Evolutionary conservation across 1,140 invertebrate species (phyloP), one percentile per base, ranked within the genome.

Genomic region (Hestina assimilis): DNA sequence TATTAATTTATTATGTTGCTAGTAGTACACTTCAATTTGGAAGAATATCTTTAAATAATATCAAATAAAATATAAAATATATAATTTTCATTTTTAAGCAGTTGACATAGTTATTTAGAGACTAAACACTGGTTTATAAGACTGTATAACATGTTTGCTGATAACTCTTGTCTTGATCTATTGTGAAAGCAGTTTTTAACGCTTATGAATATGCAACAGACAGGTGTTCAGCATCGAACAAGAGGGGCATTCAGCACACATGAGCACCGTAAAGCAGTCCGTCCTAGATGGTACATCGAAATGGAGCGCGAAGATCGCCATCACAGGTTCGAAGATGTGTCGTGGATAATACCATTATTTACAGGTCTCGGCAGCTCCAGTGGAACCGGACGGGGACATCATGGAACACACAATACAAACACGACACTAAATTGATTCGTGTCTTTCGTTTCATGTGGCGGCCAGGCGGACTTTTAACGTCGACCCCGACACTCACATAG

Each of bases 281-380:
- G 98, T 99, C 71, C 92, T 99, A 87, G 99, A 99, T 90, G 99
- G 99, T 74, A 99, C 98, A 47, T 99, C 98, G 83, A 99, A 99
- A 92, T 99, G 99, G 99, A 99, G 98, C 77, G 98, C 98, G 72
- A 99, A 99, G 93, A 99, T 99, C 90, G 97, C 97, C 78, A 97
- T 99, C 87, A 98, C 97, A 96, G 96, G 97, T 98, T 96, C 94
- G 95, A 93, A 75, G 81, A 70, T 70, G 75, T 75, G 73, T 59
- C 77, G 79, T 79, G 77, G 58, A 41, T 73, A 76, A 76, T 43
- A 53, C 14, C 45, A 70, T 58, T 53, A 53, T 52, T 59, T 59
- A 48, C 58, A 53, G 60, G 41, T 31, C 20, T 31, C 28, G 26
- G 62, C 51, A 59, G 64, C 42, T 29, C 17, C 53, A 28, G 54